Percentiles rank a stretch among this genome's conserved stretches.
Conservation (phyloP, 1,140 invertebrate species). For the Orchesella cincta region DNA sequence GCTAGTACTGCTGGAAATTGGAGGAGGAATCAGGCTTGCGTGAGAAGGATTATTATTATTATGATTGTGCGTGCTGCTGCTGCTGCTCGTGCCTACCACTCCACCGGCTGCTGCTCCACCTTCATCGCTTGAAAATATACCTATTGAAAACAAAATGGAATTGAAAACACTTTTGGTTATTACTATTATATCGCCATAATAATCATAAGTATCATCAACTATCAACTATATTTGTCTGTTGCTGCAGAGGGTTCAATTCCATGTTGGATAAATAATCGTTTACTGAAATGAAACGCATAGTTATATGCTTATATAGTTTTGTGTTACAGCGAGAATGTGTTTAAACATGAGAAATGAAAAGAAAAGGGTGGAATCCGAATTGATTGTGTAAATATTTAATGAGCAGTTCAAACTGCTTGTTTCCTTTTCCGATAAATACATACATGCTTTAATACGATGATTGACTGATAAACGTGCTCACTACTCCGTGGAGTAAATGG, state of each 20-base stretch:
- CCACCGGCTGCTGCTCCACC: neutral
- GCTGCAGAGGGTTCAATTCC: too few species aligned
- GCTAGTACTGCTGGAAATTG: neutral
- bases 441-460: too few species aligned
- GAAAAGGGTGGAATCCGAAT: neutral
- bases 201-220: too few species aligned
- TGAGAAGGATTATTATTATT: neutral
- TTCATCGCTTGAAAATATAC: constrained; percentile 14
- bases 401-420: neutral
- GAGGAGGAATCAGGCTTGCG: neutral
- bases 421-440: too few species aligned
- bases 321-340: too few species aligned
- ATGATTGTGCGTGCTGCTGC: neutral
- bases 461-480: too few species aligned
- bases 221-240: too few species aligned
- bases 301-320: too few species aligned
- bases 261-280: too few species aligned
- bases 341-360: neutral
- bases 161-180: neutral
- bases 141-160: neutral
- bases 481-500: too few species aligned
- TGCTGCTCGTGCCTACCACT: neutral
- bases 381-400: constrained; percentile 26
- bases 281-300: too few species aligned
- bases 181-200: too few species aligned